These are phyloP conservation scores for Cremastinae sp. DNA, from an alignment of 2,888 invertebrate species.

Conservation along the genomic window DNA sequence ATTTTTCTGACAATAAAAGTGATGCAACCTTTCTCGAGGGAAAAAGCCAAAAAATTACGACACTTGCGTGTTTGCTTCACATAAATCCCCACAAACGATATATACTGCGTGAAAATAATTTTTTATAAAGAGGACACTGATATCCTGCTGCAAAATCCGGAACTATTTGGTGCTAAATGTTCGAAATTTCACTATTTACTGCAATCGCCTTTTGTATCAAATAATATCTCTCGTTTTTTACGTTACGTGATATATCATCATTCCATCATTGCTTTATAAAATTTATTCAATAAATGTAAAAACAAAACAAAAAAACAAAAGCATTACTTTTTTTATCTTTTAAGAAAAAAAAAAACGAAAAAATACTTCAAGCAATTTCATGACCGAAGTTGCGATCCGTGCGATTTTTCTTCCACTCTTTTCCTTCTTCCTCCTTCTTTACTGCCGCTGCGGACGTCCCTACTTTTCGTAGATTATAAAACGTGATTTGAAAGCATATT, in stretches of 20 bases:
- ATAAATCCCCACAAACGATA: slow-evolving; percentile 46
- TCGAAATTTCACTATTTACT: no score
- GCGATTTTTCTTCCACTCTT: slow-evolving; percentile 28
- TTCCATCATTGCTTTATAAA: no score
- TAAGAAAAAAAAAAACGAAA: not conserved
- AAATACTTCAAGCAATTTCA: slow-evolving; percentile 44
- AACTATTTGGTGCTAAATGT: slow-evolving; percentile 27
- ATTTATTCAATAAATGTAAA: no score
- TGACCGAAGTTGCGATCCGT: slow-evolving; percentile 13
- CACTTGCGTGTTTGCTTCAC: slow-evolving; percentile 46
- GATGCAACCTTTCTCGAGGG: not conserved
- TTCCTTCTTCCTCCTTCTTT: slow-evolving; percentile 13
- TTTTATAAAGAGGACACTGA: slow-evolving; percentile 38
- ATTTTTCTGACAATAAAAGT: not conserved
- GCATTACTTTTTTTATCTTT: no score
- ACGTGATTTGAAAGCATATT: slow-evolving; percentile 56
- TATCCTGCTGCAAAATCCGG: slow-evolving; percentile 51
- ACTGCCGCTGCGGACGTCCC: slow-evolving; percentile 25
- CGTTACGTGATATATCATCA: no score
- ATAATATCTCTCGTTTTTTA: no score
- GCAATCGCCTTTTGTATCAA: no score
- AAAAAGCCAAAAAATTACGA: slow-evolving; percentile 24
- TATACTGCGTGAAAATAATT: slow-evolving; percentile 30
- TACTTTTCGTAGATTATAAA: slow-evolving; percentile 50
- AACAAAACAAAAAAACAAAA: no score